phyloP scores from a whole-genome alignment of 2,797 vertebrate genomes.

The Acipenser ruthenus region DNA sequence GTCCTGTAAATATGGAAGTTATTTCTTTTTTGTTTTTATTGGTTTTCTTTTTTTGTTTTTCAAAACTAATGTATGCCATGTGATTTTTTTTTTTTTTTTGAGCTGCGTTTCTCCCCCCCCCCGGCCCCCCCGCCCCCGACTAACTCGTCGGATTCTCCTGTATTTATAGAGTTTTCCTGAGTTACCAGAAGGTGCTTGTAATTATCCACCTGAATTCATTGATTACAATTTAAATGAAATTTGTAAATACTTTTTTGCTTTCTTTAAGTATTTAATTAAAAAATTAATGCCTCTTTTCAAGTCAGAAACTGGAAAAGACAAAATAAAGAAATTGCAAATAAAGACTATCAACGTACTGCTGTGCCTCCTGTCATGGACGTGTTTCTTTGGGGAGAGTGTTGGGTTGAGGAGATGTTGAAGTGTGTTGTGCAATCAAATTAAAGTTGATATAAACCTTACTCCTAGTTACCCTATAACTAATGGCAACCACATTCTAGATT shows the following conservation, averaged over 20 bases:
- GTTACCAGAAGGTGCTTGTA: slow-evolving; percentile 72
- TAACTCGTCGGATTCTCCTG: slow-evolving; percentile 48
- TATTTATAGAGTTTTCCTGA: slow-evolving; percentile 73
- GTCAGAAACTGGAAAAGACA: slow-evolving; percentile 77
- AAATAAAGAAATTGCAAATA: slow-evolving; percentile 64
- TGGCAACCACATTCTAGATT: no score
- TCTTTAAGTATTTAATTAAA: slow-evolving; percentile 91
- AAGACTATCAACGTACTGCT: slow-evolving; percentile 36
- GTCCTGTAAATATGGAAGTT: no score
- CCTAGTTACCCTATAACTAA: no score
- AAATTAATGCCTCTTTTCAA: slow-evolving; percentile 82
- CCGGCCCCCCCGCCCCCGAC: no score
- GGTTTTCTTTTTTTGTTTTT: slow-evolving; percentile 46
- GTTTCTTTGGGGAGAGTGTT: background rate
- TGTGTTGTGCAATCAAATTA: no score
- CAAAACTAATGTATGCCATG: slow-evolving; percentile 46
- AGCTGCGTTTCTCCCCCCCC: slow-evolving; percentile 1
- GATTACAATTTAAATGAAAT: slow-evolving; percentile 74
- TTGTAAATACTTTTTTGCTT: slow-evolving; percentile 84
- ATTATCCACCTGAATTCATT: slow-evolving; percentile 67
- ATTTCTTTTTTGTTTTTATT: slow-evolving; percentile 22
- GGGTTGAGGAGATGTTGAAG: background rate
- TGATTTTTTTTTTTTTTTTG: slow-evolving; percentile 36
- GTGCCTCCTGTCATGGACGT: background rate
- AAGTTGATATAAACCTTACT: no score